Percentiles rank a stretch among this genome's conserved stretches.
phyloP scores from a whole-genome alignment of 2,888 invertebrate species.

The Petrolisthes manimaculis region DNA sequence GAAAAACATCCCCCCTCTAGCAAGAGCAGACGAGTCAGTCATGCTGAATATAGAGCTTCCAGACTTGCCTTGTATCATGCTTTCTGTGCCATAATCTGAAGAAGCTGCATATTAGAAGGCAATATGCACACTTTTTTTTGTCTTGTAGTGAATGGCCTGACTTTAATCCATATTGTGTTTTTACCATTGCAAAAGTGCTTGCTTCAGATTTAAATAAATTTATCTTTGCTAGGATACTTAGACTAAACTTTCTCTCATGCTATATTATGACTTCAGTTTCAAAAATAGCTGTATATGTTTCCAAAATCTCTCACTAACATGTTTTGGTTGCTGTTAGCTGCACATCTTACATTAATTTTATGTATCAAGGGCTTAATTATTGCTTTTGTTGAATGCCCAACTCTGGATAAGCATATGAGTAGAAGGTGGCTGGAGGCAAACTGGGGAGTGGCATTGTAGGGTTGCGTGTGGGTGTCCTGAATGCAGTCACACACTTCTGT shows the following conservation, averaged over 20 bases:
- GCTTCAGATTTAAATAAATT: conserved; percentile 39
- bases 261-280: conserved; percentile 43
- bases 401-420: conserved; percentile 58
- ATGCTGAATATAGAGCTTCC: conserved; percentile 44
- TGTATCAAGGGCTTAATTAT: conserved; percentile 55
- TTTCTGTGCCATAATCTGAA: conserved; percentile 48
- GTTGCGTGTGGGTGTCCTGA: conserved; percentile 28
- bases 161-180: conserved; percentile 35
- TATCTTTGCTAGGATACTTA: conserved; percentile 32
- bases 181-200: conserved; percentile 43
- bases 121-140: conserved; percentile 43
- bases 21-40: conserved; percentile 33
- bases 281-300: conserved; percentile 45
- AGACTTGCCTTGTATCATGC: conserved; percentile 35
- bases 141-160: conserved; percentile 42
- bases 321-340: conserved; percentile 63
- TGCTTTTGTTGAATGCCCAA: conserved; percentile 58
- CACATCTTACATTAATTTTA: conserved; percentile 41
- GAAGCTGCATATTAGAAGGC: conserved; percentile 44
- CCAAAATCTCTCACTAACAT: conserved; percentile 59
- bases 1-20: conserved; percentile 38
- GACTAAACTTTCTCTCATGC: conserved; percentile 7
- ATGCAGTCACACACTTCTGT: neutral
- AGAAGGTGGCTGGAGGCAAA: conserved; percentile 64
- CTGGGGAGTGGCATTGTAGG: conserved; percentile 55